Percentiles rank a stretch among this genome's conserved stretches.
phyloP scores from a whole-genome alignment of 2,888 invertebrate species.

The Zaprionus obscuricornis region DNA sequence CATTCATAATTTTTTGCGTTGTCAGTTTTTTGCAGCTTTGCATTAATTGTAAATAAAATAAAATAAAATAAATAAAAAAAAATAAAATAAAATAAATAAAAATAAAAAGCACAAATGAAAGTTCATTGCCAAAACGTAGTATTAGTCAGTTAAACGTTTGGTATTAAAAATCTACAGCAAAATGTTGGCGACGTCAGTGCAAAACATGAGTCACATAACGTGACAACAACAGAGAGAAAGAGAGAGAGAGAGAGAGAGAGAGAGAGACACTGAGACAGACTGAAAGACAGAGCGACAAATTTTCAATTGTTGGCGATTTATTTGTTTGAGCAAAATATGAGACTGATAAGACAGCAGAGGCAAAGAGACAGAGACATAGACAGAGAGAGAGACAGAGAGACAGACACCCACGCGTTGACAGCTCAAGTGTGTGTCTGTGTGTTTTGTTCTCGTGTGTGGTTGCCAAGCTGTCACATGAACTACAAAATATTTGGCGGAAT shows the following conservation, averaged over 20 bases:
- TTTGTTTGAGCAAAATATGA: neutral
- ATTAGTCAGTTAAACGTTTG: slow-evolving; percentile 5
- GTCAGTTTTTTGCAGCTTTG: slow-evolving; percentile 24
- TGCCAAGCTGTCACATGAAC: slow-evolving; percentile 53
- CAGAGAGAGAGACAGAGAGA: slow-evolving; percentile 1
- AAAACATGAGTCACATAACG: too few relatives aligned
- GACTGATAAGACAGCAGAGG: slow-evolving; percentile 25
- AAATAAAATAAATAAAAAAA: too few relatives aligned
- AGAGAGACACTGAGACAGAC: slow-evolving; percentile 39
- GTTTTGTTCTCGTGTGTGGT: slow-evolving; percentile 10
- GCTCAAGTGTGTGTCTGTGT: slow-evolving; percentile 17
- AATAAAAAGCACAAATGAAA: too few relatives aligned
- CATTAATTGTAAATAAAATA: slow-evolving; percentile 34
- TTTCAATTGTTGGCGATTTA: slow-evolving; percentile 40
- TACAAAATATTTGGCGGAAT: slow-evolving; percentile 56
- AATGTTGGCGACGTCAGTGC: slow-evolving; percentile 16
- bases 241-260: slow-evolving; percentile 18
- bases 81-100: too few relatives aligned
- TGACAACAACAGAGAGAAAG: neutral
- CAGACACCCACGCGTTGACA: slow-evolving; percentile 42
- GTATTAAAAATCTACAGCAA: slow-evolving; percentile 12
- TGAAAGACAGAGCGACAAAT: slow-evolving; percentile 30
- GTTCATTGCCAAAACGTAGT: too few relatives aligned
- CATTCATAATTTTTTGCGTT: slow-evolving; percentile 46
- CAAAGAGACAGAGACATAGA: neutral